Evolutionary conservation across 2,797 vertebrate genomes (phyloP), one percentile per base, ranked within the genome.

Genomic region (Rhabdophis nuchalis): DNA sequence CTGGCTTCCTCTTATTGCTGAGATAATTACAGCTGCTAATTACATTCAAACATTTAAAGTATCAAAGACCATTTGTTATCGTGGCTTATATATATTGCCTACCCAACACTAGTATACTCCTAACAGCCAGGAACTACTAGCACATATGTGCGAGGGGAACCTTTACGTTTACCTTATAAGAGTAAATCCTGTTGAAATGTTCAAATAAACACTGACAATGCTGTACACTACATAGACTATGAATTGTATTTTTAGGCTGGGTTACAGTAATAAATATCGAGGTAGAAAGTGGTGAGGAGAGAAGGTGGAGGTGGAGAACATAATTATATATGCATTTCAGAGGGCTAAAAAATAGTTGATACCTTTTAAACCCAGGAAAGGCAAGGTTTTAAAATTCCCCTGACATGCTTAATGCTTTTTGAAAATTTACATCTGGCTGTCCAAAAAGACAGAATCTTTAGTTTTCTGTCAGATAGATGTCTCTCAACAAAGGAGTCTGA

Each of bases 401-500:
- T 93, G 90, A 64, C n/a, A 52, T 68, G 64, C 91, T 94, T 96
- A 95, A 94, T 93, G 41, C 92, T 88, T 92, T 95, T 93, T 93
- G 89, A 95, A 95, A 96, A 92, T 93, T 94, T 96, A 93, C 90
- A 46, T 94, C 94, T 93, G 58, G 64, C 94, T 93, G 91, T 77
- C 89, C 92, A 95, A 95, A 92, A 91, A 93, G 94, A 85, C 91
- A 94, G 93, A 93, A 92, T 94, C 89, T 95, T 95, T 87, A 94
- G 87, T 95, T 97, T 95, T 92, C 94, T 87, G 86, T 94, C 92
- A 94, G 91, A 85, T 86, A 64, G 92, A 94, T 64, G 88, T 91
- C 94, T 91, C 94, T 96, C 27, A 27, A 95, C 94, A 94, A 96
- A 95, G 94, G 92, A 95, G 94, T 72, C 95, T 95, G 95, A 97